A percentile compares a stretch with the other conserved stretches of the same genome.
phyloP scores from a whole-genome alignment of 2,888 invertebrate genomes.

The Sepiola atlantica region DNA sequence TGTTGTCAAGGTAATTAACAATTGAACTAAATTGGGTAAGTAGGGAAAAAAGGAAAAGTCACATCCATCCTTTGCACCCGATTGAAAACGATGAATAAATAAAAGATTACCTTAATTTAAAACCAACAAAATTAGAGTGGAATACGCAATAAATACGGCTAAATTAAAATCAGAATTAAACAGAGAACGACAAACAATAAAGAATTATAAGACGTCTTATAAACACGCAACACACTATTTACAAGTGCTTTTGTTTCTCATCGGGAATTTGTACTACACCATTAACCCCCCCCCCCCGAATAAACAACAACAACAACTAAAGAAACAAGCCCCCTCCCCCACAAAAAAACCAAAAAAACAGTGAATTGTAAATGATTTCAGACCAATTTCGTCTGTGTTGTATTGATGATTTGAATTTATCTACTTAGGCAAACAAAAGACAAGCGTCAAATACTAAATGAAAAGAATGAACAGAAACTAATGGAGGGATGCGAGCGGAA shows the following conservation, averaged over 20 bases:
- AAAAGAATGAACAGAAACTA: background rate
- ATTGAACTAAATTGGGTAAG: conserved; percentile 1
- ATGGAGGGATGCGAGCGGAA: background rate
- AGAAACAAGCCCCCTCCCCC: background rate
- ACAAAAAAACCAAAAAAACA: too few relatives aligned
- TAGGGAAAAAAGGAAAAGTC: background rate
- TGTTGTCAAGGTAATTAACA: background rate
- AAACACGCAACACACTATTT: background rate
- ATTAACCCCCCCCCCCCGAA: background rate
- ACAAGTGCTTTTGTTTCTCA: background rate
- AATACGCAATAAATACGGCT: background rate
- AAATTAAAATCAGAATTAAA: background rate
- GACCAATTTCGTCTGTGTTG: background rate
- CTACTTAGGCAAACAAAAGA: background rate
- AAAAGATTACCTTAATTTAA: background rate
- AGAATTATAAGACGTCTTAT: background rate
- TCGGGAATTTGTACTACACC: too few relatives aligned
- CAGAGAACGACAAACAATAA: background rate
- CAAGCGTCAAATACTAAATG: background rate
- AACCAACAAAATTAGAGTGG: too few relatives aligned
- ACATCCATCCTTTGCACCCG: too few relatives aligned
- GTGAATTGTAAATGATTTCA: background rate
- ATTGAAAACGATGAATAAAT: background rate
- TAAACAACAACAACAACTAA: background rate
- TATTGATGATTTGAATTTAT: background rate